Base-by-base conservation (phyloP, 2,797 vertebrate species). In the Miichthys miiuy region DNA sequence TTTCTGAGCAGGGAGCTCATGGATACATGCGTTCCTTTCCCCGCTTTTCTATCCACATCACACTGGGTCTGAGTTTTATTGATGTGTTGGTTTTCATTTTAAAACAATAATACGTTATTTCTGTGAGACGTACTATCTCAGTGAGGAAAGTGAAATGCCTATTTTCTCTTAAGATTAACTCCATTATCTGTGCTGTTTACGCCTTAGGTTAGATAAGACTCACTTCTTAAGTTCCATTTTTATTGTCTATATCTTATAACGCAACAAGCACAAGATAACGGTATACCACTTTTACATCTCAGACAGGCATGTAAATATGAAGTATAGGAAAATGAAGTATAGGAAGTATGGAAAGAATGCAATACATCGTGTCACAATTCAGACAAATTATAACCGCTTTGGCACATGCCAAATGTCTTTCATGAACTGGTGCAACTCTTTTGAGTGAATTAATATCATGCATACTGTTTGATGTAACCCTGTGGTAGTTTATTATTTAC, bases 141-240 rank as follows among this genome's bases (percentile, higher is more conserved):
- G 46, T 44, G 44, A 51, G 38, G 57, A 65, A 77, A 63, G 69
- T 79, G 11, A 79, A 79, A 68, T 44, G 69, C 18, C 55, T 58
- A n/a, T 63, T 72, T 75, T 48, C 60, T 70, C 27, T 21, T 23
- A 17, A 63, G 67, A 75, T 82, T 63, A 79, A 47, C 69, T 55
- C 57, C 18, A 55, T 68, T 62, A 50, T 66, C 55, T 58, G 65
- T 68, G 18, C 18, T 79, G 68, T 80, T 80, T 57, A 80, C 3
- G 23, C 71, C 14, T 64, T 41, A 27, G 48, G 66, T 77, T 41
- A 44, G 7, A 6, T 23, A 4, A 34, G 38, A 75, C 47, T 63
- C 6, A 34, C 38, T 21, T 62, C 25, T 17, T 25, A 27, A 75
- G 27, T 30, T 25, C 20, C 0, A 46, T 46, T 57, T 64, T 44